These are phyloP conservation scores for Hylomyscus alleni DNA, from an alignment of 2,797 vertebrate species.

Conservation along the genomic window DNA sequence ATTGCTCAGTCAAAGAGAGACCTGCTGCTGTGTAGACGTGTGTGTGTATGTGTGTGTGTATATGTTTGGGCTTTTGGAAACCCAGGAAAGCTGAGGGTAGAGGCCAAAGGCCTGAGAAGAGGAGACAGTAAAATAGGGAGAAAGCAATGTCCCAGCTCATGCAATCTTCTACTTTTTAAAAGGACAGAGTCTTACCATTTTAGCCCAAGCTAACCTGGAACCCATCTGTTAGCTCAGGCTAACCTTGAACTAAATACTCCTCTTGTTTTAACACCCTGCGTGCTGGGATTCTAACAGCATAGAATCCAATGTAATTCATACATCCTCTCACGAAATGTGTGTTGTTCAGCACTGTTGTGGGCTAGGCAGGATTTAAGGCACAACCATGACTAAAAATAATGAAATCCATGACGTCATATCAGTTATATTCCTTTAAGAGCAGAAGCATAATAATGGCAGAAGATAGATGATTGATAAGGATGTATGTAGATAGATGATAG, in stretches of 20 bases:
- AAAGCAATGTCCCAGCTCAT: background rate
- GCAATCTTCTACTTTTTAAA: background rate
- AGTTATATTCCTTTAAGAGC: background rate
- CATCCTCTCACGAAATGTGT: background rate
- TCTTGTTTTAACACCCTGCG: background rate
- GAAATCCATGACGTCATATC: background rate
- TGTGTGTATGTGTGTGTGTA: too few species aligned
- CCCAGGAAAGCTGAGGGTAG: background rate
- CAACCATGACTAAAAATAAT: constrained; percentile 21
- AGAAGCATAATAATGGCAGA: background rate
- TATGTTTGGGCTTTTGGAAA: background rate
- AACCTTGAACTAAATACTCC: background rate
- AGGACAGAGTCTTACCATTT: background rate
- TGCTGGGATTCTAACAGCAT: background rate
- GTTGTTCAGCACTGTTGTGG: background rate
- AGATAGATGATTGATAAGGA: background rate
- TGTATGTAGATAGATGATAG: background rate
- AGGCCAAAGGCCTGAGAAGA: background rate
- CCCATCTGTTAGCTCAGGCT: background rate
- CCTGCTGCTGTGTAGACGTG: background rate
- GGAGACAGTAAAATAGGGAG: too few species aligned
- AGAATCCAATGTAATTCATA: background rate
- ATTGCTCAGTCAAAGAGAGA: background rate
- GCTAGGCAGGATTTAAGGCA: background rate
- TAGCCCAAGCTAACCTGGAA: background rate